Conservation (phyloP, 1,140 invertebrate genomes). For the Bombus breviceps region DNA sequence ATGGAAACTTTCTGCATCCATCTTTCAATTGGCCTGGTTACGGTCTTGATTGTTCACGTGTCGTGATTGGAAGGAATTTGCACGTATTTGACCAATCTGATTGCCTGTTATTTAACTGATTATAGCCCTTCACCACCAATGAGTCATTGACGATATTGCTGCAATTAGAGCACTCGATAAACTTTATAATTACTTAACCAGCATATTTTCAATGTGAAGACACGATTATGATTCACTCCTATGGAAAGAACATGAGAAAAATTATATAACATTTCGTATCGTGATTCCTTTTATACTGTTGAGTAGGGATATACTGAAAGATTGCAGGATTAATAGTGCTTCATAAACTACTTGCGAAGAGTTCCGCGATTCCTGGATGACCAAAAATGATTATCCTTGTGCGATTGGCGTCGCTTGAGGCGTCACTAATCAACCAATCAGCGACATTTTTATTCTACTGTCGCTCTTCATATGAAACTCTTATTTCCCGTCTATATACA, state of each 20-base stretch:
- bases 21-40: background rate
- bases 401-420: background rate
- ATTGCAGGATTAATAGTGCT: background rate
- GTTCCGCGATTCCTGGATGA: background rate
- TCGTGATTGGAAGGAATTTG: background rate
- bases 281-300: background rate
- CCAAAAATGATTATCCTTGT: background rate
- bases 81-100: background rate
- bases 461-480: background rate
- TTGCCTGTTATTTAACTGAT: background rate
- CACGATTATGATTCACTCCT: background rate
- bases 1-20: conserved; percentile 19
- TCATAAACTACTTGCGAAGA: background rate
- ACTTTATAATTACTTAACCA: background rate
- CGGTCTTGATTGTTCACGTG: background rate
- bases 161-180: background rate
- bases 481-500: background rate
- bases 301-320: background rate
- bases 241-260: background rate
- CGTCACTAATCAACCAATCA: background rate
- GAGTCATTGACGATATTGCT: background rate
- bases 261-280: background rate
- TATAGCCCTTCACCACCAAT: background rate
- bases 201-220: background rate
- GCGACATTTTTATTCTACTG: background rate